A percentile compares a stretch with the other conserved stretches of the same genome.
These are phyloP conservation scores for Drosophila albomicans DNA, from an alignment of 1,140 invertebrate genomes.

Conservation along the genomic window DNA sequence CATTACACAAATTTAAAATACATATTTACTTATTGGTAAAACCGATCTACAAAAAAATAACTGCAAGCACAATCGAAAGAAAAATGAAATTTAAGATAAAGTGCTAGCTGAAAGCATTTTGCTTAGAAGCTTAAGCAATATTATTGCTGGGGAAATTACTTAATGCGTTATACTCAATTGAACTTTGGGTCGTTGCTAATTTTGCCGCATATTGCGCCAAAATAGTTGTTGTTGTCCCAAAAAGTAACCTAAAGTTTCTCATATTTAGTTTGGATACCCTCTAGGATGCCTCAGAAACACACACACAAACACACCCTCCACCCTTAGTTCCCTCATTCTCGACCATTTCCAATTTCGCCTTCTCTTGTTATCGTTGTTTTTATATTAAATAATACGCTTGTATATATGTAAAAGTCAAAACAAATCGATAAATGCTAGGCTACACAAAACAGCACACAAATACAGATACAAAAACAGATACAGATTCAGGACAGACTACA, in stretches of 20 bases:
- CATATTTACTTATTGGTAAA: conserved; percentile 37
- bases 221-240: conserved; percentile 46
- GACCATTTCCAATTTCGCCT: no score
- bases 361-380: conserved; percentile 59
- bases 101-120: conserved; percentile 20
- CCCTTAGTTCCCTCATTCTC: no score
- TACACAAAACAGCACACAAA: conserved; percentile 47
- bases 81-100: conserved; percentile 13
- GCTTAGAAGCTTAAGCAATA: conserved; percentile 26
- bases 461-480: conserved; percentile 51
- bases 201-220: conserved; percentile 78
- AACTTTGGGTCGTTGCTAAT: conserved; percentile 77
- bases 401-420: conserved; percentile 77
- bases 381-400: conserved; percentile 75
- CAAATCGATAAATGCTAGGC: conserved; percentile 79
- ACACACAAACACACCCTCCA: neutral
- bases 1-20: conserved; percentile 53
- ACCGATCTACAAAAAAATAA: neutral
- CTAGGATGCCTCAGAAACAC: neutral
- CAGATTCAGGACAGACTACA: conserved; percentile 29
- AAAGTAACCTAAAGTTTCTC: conserved; percentile 60
- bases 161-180: conserved; percentile 82
- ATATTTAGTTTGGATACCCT: no score
- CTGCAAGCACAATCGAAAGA: conserved; percentile 47
- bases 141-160: conserved; percentile 68